Conservation (phyloP, 2,797 vertebrate species). For the Numenius phaeopus region DNA sequence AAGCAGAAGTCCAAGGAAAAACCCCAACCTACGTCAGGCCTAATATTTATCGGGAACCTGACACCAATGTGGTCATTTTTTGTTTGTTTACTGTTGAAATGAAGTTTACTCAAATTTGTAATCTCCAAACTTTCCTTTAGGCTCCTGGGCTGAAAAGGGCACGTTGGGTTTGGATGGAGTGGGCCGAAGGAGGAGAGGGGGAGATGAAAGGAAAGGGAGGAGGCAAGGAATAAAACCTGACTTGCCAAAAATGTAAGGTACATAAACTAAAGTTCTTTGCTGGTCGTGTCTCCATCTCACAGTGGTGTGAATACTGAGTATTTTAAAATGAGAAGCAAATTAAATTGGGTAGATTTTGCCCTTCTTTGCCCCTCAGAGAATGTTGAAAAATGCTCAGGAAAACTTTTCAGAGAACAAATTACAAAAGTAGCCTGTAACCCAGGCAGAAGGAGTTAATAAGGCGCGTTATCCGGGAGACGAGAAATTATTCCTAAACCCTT, state of each 20-base stretch:
- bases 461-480: background rate
- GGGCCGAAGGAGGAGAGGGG: background rate
- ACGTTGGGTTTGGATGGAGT: background rate
- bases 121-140: conserved; percentile 58
- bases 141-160: conserved; percentile 30
- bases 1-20: conserved; percentile 68
- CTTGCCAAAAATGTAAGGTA: background rate
- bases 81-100: conserved; percentile 74
- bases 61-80: conserved; percentile 65
- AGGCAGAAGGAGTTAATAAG: background rate
- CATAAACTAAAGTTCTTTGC: background rate
- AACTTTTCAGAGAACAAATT: background rate
- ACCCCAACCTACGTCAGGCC: conserved; percentile 76
- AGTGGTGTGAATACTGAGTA: background rate
- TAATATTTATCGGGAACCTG: conserved; percentile 80
- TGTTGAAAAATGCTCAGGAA: background rate
- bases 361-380: background rate
- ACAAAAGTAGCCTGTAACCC: background rate
- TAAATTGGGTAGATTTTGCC: background rate
- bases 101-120: conserved; percentile 68
- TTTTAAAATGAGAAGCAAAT: background rate
- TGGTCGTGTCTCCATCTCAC: background rate
- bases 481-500: background rate
- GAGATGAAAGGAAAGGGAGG: conserved; percentile 5
- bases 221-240: background rate